Conservation (phyloP, 2,797 vertebrate genomes). For the Microctenopoma lineatum region DNA sequence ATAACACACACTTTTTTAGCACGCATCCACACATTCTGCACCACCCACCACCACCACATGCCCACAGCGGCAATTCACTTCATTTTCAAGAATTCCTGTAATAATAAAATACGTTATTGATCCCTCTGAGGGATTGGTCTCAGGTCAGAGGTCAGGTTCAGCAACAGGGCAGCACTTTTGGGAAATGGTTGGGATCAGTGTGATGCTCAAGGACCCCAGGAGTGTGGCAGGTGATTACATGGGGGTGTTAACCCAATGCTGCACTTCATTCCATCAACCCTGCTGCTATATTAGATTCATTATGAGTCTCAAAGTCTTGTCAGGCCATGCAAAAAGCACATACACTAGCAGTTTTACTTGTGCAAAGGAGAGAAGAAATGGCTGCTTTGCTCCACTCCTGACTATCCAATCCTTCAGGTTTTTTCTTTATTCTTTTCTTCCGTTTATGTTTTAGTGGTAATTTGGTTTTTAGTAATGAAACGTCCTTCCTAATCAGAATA, state of each 20-base stretch:
- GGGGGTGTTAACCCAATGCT: slow-evolving; percentile 49
- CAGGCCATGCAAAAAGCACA: slow-evolving; percentile 51
- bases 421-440: slow-evolving; percentile 3
- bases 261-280: slow-evolving; percentile 50
- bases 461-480: slow-evolving; percentile 17
- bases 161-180: slow-evolving; percentile 48
- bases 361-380: slow-evolving; percentile 16
- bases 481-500: not conserved
- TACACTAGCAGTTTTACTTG: slow-evolving; percentile 54
- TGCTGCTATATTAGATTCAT: slow-evolving; percentile 62
- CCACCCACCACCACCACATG: slow-evolving; percentile 52
- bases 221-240: slow-evolving; percentile 57
- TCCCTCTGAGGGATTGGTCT: slow-evolving; percentile 43
- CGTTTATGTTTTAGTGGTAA: slow-evolving; percentile 15
- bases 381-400: slow-evolving; percentile 20
- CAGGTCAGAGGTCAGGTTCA: slow-evolving; percentile 66
- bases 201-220: slow-evolving; percentile 53
- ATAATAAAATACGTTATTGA: slow-evolving; percentile 62
- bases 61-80: slow-evolving; percentile 56
- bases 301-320: slow-evolving; percentile 42
- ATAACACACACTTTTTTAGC: slow-evolving; percentile 29
- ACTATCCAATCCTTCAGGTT: not conserved
- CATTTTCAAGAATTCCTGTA: slow-evolving; percentile 56
- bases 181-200: slow-evolving; percentile 38
- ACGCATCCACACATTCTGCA: slow-evolving; percentile 21